Evolutionary conservation across 1,140 invertebrate genomes (phyloP), one percentile per base, ranked within the genome.

Genomic region (Drosophila micromelanica): DNA sequence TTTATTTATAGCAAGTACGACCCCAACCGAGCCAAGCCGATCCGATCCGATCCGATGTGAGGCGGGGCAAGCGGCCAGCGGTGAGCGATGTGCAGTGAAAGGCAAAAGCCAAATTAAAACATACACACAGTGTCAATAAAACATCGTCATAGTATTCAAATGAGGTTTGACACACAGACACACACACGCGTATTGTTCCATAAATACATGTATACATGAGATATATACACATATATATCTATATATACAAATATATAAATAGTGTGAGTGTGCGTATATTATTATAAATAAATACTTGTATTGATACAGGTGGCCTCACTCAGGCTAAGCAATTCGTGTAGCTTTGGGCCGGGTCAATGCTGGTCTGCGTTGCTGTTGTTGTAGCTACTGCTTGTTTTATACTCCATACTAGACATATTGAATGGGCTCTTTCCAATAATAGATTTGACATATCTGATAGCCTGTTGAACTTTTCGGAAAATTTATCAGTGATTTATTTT

Each of bases 31-130:
- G 23, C 20, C 13, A 35, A 32, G 37, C 20, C 13, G 8, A 27
- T 6, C 9, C 32, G 13, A 35, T 49, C 12, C 46, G 23, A 49
- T 49, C 30, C 27, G 7, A 35, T 13, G 51, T 15, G 32, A n/a
- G 5, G 37, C 32, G 37, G n/a, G 56, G 61, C 43, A 30, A 54
- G 43, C 55, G 74, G 59, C n/a, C 9, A 30, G 48, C n/a, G 30
- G 49, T 23, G 54, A 46, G 49, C 40, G 48, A 49, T 35, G 32
- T 40, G 56, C 40, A 63, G 61, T 56, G 67, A 48, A 73, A 80
- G 75, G 78, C 82, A 87, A 81, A 87, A 82, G 75, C 84, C 84
- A 86, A 86, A 86, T 86, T 87, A 87, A 86, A 89, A 89, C 84
- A 82, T 82, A 86, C 74, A 87, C 68, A 78, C 75, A 78, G 60